These are phyloP conservation scores for Platycheirus albimanus DNA, from an alignment of 2,888 invertebrate genomes.

Conservation along the genomic window DNA sequence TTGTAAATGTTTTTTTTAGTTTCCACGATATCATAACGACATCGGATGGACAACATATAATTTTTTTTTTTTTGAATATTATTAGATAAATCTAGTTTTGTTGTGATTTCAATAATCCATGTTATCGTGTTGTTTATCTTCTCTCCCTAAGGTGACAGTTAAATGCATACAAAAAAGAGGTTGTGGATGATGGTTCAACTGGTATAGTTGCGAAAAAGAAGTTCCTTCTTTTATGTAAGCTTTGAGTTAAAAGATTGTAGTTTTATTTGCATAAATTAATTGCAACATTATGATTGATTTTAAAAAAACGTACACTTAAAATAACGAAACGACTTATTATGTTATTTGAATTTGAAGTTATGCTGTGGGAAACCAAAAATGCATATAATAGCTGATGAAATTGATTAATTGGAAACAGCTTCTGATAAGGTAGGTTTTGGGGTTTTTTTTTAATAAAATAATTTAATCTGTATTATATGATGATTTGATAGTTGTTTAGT, in stretches of 20 bases:
- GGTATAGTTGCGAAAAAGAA: constrained; percentile 38
- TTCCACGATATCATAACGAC: constrained; percentile 9
- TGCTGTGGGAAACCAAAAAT: background rate
- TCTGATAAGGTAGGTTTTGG: too few species aligned
- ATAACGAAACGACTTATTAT: too few species aligned
- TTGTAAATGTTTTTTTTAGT: background rate
- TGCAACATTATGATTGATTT: constrained; percentile 34
- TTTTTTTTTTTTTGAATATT: constrained; percentile 3
- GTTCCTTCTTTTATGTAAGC: constrained; percentile 29
- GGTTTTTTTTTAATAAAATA: too few species aligned
- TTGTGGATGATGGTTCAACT: constrained; percentile 10
- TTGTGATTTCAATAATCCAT: constrained; percentile 26
- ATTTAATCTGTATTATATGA: too few species aligned
- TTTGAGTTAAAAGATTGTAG: constrained; percentile 7
- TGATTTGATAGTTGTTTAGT: too few species aligned
- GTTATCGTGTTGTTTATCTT: constrained; percentile 8
- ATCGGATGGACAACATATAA: background rate
- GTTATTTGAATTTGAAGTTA: too few species aligned
- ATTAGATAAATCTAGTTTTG: constrained; percentile 8
- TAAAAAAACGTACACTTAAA: too few species aligned
- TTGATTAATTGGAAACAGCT: constrained; percentile 3
- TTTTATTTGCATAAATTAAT: constrained; percentile 17
- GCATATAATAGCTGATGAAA: background rate
- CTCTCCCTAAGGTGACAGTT: constrained; percentile 26
- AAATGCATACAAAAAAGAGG: constrained; percentile 21